Evolutionary conservation across 1,140 invertebrate species (phyloP).

Genomic region (Euborellia annulipes): DNA sequence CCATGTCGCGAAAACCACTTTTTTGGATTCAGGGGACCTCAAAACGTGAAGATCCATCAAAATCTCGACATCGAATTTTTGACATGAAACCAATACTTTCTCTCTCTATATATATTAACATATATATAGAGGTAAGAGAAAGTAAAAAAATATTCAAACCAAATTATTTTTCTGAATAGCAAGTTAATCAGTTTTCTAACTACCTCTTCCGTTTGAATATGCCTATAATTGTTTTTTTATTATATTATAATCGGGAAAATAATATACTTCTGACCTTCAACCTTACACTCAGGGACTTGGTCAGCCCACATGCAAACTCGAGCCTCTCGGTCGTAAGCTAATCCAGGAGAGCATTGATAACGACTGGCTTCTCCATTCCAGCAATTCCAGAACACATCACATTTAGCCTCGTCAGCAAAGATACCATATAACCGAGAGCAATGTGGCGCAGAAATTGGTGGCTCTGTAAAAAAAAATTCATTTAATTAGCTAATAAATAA

Average conservation of each 20-base stretch:
- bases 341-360: conserved; percentile 84
- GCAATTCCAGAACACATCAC: conserved; percentile 90
- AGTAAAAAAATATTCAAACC: too few relatives aligned
- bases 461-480: too few relatives aligned
- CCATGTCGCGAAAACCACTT: too few relatives aligned
- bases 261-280: conserved; percentile 43
- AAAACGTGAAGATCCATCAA: too few relatives aligned
- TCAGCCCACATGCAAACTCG: conserved; percentile 91
- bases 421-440: conserved; percentile 81
- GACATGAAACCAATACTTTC: too few relatives aligned
- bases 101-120: too few relatives aligned
- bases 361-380: conserved; percentile 87
- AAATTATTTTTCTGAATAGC: too few relatives aligned
- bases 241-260: neutral
- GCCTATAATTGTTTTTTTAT: conserved; percentile 1
- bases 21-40: too few relatives aligned
- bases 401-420: conserved; percentile 75
- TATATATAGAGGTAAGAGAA: too few relatives aligned
- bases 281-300: conserved; percentile 78
- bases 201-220: neutral
- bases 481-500: too few relatives aligned
- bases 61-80: too few relatives aligned
- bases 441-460: conserved; percentile 68
- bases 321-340: conserved; percentile 82
- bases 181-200: too few relatives aligned